phyloP scores from a whole-genome alignment of 1,140 invertebrate species.

The Luehdorfia chinensis region DNA sequence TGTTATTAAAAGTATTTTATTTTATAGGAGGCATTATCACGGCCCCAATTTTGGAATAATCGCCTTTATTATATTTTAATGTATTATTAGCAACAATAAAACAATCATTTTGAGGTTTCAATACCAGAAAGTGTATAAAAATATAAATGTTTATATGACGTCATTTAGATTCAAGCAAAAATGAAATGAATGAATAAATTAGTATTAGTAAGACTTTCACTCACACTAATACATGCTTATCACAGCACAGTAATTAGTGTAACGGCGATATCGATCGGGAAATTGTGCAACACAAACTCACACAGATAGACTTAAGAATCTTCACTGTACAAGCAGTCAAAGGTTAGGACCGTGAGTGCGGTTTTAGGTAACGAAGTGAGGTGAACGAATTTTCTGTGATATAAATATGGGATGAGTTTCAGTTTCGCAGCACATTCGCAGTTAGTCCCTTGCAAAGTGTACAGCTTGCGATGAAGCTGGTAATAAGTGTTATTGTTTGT shows the following conservation, averaged over 20 bases:
- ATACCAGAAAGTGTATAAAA: too few relatives aligned
- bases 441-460: slow-evolving; percentile 37
- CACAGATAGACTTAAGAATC: slow-evolving; percentile 35
- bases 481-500: slow-evolving; percentile 27
- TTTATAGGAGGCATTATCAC: too few relatives aligned
- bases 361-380: slow-evolving; percentile 43
- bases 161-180: too few relatives aligned
- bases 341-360: slow-evolving; percentile 59
- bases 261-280: slow-evolving; percentile 54
- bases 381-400: slow-evolving; percentile 67
- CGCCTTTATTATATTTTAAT: too few relatives aligned
- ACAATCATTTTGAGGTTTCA: too few relatives aligned
- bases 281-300: slow-evolving; percentile 48
- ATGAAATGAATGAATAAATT: too few relatives aligned
- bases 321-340: slow-evolving; percentile 51
- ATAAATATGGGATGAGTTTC: slow-evolving; percentile 64
- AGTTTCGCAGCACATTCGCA: slow-evolving; percentile 42
- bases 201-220: too few relatives aligned
- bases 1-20: too few relatives aligned
- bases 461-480: slow-evolving; percentile 70
- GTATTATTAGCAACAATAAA: too few relatives aligned
- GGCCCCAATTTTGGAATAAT: too few relatives aligned
- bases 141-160: too few relatives aligned
- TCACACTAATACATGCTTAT: too few relatives aligned
- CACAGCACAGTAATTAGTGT: slow-evolving; percentile 60